Evolutionary conservation across 2,888 invertebrate genomes (phyloP), one percentile per base, ranked within the genome.

Genomic region (Oegoconia quadripuncta): DNA sequence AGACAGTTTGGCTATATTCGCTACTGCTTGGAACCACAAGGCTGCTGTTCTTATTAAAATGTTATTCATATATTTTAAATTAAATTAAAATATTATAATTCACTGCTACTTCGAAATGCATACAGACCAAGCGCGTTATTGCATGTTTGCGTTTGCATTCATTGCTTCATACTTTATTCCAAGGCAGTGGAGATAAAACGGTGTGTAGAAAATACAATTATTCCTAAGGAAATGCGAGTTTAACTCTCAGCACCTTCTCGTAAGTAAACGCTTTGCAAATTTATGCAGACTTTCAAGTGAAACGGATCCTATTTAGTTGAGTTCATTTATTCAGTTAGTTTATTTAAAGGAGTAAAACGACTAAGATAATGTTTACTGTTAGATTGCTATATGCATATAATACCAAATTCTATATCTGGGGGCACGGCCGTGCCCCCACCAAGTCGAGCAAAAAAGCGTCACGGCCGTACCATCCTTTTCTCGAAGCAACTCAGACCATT

Each of bases 101-200:
- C 12, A 17, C 26, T 34, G 17, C 25, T 11, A 16, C 27, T 14
- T 9, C 3, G 11, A 22, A 22, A 40, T 53, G 46, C 50, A 46
- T 42, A 37, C 44, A 40, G 42, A 17, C 17, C 13, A 29, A 34
- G 17, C 12, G 22, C 36, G 29, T 11, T 8, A 36, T 22, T 29
- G 29, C 36, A 36, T 43, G 40, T 45, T 37, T 46, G 46, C 50
- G 44, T 50, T 49, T 49, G 50, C 58, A 56, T 65, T 58, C 50
- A 62, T 58, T 34, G 54, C 57, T 44, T 35, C 54, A 55, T 59
- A 56, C 52, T 50, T 60, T 48, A 46, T 52, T 42, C 53, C 52
- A 48, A 52, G 50, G 39, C 44, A 13, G 29, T 5, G 25, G 20
- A 38, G 41, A 25, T 41, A 41, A 33, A 34, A 29, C 36, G 29